Base-by-base conservation (phyloP, 1,140 invertebrate species). In the Portunus trituberculatus region DNA sequence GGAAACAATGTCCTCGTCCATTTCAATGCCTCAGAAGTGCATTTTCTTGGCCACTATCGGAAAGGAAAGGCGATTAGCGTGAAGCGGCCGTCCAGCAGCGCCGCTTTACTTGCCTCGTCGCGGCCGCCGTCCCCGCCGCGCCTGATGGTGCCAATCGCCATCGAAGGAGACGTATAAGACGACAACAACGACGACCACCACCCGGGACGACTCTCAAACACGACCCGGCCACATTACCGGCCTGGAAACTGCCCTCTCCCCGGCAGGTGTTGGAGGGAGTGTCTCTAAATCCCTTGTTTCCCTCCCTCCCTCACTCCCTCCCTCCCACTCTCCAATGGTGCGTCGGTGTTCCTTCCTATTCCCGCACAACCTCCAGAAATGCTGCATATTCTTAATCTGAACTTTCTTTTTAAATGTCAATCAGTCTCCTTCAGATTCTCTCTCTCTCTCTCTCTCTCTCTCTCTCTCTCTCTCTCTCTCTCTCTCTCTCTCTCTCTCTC, bases 61-160 rank as follows among this genome's bases (percentile, higher is more conserved):
- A 93, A 93, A 93, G 46, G 84, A 52, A 93, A 88, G 92, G 46
- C 92, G 92, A 93, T 93, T 93, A 93, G 92, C 84, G 45, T 16
- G 46, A n/a, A 29, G 84, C 32, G 45, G 92, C 59, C 92, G 28
- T 86, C 39, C 45, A 52, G 25, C 28, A 88, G 84, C 16, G 39
- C 28, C 32, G 39, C 20, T 93, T 93, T 93, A 88, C 76, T 31
- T 29, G 83, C n/a, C 46, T 45, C 84, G 59, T 86, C 16, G 45
- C 67, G 31, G 20, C 4, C 67, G 92, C 20, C 46, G 25, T 93
- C 29, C 67, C 32, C 12, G 46, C 45, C 83, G 28, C 45, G 10
- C 6, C 46, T 88, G 92, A 87, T 88, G 92, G 83, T 59, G 29
- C 45, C 92, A 93, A 93, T 93, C 92, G 39, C 92, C 84, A 88